Conservation (phyloP, 2,113 vertebrate genomes). For the Hippocampus barbouri region DNA sequence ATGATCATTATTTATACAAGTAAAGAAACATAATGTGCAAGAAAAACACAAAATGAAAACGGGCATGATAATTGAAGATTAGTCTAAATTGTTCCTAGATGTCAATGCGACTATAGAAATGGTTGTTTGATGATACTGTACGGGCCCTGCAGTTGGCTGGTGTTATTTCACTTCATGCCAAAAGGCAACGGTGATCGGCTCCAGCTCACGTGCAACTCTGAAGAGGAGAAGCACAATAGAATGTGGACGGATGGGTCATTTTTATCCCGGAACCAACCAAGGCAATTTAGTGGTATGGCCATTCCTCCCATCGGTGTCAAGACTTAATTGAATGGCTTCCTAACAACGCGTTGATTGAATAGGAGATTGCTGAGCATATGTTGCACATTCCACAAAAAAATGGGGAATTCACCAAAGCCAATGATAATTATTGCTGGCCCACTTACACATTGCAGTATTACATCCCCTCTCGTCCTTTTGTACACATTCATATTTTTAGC, state of each 20-base stretch:
- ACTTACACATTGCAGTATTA: constrained; percentile 11
- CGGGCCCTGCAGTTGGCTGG: neutral
- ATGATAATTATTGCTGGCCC: constrained; percentile 20
- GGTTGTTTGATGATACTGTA: neutral
- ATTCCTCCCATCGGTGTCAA: neutral
- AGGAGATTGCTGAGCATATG: neutral
- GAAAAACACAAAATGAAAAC: no score
- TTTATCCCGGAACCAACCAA: neutral
- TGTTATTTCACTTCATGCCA: neutral
- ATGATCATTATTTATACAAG: no score
- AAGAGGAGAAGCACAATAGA: neutral
- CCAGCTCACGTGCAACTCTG: neutral
- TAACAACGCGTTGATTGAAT: neutral
- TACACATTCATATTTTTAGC: constrained; percentile 25
- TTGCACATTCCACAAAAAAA: constrained; percentile 11
- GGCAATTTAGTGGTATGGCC: neutral
- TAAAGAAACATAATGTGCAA: no score
- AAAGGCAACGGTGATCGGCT: neutral
- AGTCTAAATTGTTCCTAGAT: neutral
- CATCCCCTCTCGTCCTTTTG: constrained; percentile 6
- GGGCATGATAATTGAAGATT: neutral
- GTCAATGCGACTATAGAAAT: no score
- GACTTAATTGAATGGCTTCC: neutral
- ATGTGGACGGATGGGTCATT: neutral
- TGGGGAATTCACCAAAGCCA: neutral